These are phyloP conservation scores for Endomychus coccineus DNA, from an alignment of 2,888 invertebrate genomes.

Conservation along the genomic window DNA sequence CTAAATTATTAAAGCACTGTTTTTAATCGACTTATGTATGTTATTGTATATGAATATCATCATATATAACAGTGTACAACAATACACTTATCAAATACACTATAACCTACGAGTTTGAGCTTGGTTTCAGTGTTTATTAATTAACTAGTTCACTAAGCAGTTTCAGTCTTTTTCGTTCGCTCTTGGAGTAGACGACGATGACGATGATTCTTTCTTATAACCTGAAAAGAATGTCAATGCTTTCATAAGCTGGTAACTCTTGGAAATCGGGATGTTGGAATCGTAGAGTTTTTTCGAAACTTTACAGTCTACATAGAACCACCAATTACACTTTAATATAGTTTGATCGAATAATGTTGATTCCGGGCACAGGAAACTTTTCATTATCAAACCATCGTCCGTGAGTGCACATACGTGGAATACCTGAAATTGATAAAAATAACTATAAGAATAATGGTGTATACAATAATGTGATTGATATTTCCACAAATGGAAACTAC, in stretches of 20 bases:
- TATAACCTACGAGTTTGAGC: too few species aligned
- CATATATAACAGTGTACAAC: too few species aligned
- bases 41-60: too few species aligned
- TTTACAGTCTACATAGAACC: constrained; percentile 89
- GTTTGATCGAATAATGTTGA: constrained; percentile 88
- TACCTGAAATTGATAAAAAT: constrained; percentile 52
- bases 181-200: constrained; percentile 20
- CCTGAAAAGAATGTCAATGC: constrained; percentile 82
- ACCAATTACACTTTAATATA: constrained; percentile 88
- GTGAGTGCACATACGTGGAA: constrained; percentile 88
- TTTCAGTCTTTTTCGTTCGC: constrained; percentile 28
- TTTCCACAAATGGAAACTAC: too few species aligned
- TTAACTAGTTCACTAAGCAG: too few species aligned
- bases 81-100: too few species aligned
- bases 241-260: constrained; percentile 87
- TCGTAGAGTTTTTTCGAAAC: constrained; percentile 73
- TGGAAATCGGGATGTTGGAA: constrained; percentile 84
- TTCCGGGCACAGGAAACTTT: constrained; percentile 85
- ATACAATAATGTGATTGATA: too few species aligned
- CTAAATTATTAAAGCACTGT: too few species aligned
- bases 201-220: constrained; percentile 58
- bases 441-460: background rate
- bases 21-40: too few species aligned
- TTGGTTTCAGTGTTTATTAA: too few species aligned
- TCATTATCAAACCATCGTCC: constrained; percentile 82